Evolutionary conservation across 2,888 invertebrate species (phyloP), one percentile per base, ranked within the genome.

Genomic region (Campaea margaritaria): DNA sequence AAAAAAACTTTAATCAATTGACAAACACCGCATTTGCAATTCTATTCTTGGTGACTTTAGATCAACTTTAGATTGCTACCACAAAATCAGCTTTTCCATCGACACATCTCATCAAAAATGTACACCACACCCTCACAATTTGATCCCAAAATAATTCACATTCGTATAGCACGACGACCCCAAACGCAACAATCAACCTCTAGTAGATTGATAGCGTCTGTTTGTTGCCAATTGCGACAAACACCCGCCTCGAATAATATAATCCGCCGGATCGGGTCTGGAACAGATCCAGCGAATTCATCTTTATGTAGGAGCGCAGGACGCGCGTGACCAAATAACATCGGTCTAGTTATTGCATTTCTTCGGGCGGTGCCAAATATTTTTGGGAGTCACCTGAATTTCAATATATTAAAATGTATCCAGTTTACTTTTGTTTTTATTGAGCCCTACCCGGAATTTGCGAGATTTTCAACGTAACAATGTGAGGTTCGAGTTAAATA

Each of bases 271-370:
- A 58, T 64, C 56, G 55, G 54, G 57, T 72, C 74, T 81, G 81
- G 81, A 79, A 60, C 51, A 42, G 55, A 64, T 77, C 79, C 81
- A 81, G 75, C 70, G 68, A 73, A 75, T 74, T 70, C 68, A 75
- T 75, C 70, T 72, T 69, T 73, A 70, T 75, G 73, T 67, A 67
- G 57, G 63, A 70, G 75, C 72, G 61, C 58, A 66, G 66, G 48
- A 50, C 53, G 47, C 66, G 74, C 78, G 78, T 75, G 75, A 74
- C 73, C 71, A 70, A 64, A 64, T 62, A 69, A 67, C 70, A 71
- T 64, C 61, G 54, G 64, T 62, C 57, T 44, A 54, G 58, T 62
- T 69, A 65, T 66, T 69, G 68, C 66, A 64, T 59, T 63, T 62
- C 55, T 58, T 62, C 54, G 39, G 36, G 7, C 45, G 39, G 50